A percentile compares a stretch with the other conserved stretches of the same genome.
Evolutionary conservation across 2,888 invertebrate genomes (phyloP).

Genomic region (Alentia gelatinosa): DNA sequence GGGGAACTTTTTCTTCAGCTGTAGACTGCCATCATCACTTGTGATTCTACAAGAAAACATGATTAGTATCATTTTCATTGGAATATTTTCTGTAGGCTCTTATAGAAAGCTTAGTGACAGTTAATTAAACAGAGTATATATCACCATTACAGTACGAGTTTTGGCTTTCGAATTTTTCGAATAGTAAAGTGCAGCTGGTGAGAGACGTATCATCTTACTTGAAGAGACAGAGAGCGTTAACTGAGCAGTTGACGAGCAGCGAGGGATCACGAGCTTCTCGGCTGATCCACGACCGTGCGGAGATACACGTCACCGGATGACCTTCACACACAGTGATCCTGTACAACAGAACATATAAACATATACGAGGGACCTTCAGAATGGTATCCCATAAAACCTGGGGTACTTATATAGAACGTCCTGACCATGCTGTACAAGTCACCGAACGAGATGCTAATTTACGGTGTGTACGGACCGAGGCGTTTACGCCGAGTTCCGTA

Average conservation of each 20-base stretch:
- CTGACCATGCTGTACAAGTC: too few species aligned
- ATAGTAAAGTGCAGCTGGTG: too few species aligned
- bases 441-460: too few species aligned
- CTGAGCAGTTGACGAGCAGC: conserved; percentile 88
- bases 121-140: background rate
- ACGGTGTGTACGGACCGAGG: too few species aligned
- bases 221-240: conserved; percentile 88
- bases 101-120: background rate
- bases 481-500: too few species aligned
- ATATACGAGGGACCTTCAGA: too few species aligned
- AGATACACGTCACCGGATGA: conserved; percentile 87
- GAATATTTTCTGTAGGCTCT: too few species aligned
- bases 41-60: conserved; percentile 82
- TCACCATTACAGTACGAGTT: background rate
- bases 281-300: conserved; percentile 91
- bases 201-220: too few species aligned
- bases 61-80: too few species aligned
- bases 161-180: too few species aligned
- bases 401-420: too few species aligned
- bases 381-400: too few species aligned
- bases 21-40: conserved; percentile 86
- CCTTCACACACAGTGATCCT: conserved; percentile 83
- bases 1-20: conserved; percentile 86
- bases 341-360: conserved; percentile 24
- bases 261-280: conserved; percentile 88